phyloP scores from a whole-genome alignment of 1,140 invertebrate species.

The Drosophila nikananu region DNA sequence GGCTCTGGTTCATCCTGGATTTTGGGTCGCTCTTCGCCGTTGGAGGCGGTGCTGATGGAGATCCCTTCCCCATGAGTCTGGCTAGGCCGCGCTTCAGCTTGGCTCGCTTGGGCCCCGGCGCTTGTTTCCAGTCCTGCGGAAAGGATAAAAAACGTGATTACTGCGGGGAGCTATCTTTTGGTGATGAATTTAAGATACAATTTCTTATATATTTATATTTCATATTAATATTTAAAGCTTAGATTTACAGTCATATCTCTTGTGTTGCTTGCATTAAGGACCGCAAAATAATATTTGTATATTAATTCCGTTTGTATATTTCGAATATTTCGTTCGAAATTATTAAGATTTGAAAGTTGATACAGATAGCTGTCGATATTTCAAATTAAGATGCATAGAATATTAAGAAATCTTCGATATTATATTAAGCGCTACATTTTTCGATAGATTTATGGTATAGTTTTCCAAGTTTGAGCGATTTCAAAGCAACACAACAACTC shows the following conservation, averaged over 20 bases:
- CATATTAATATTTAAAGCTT: not conserved
- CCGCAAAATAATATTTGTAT: too few relatives aligned
- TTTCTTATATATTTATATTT: not conserved
- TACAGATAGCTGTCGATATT: too few relatives aligned
- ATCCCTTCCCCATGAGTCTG: slow-evolving; percentile 64
- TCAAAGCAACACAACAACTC: not conserved
- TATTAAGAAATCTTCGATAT: too few relatives aligned
- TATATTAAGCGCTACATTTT: too few relatives aligned
- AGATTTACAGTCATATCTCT: not conserved
- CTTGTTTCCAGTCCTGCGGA: slow-evolving; percentile 54
- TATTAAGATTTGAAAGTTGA: too few relatives aligned
- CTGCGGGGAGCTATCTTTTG: not conserved
- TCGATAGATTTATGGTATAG: too few relatives aligned
- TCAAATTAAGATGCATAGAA: too few relatives aligned
- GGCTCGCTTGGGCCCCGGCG: slow-evolving; percentile 53
- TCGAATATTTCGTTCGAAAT: too few relatives aligned
- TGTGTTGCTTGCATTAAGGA: slow-evolving; percentile 1
- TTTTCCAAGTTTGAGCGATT: not conserved
- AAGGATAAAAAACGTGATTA: not conserved
- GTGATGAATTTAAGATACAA: not conserved
- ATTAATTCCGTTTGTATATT: too few relatives aligned
- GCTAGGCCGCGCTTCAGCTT: slow-evolving; percentile 72
- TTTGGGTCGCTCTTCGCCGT: slow-evolving; percentile 12
- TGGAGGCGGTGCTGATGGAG: slow-evolving; percentile 13
- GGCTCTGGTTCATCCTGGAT: slow-evolving; percentile 5